Evolutionary conservation across 2,113 vertebrate species (phyloP).

Genomic region (Sarotherodon lohbergeri): DNA sequence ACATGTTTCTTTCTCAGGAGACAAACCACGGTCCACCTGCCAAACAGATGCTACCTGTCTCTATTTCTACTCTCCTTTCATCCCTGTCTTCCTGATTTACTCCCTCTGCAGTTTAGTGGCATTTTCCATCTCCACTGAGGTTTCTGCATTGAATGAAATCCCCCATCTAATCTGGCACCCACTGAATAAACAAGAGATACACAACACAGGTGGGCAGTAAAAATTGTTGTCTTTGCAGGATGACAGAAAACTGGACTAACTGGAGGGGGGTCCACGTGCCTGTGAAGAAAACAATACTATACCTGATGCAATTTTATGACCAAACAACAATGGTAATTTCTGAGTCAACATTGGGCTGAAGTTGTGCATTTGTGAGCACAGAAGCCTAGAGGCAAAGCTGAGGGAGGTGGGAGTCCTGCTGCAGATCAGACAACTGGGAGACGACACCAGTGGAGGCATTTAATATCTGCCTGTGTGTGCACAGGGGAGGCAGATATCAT

Average conservation of each 20-base stretch:
- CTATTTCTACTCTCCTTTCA: background rate
- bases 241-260: background rate
- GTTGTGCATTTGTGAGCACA: background rate
- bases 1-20: background rate
- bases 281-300: background rate
- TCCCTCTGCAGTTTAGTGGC: background rate
- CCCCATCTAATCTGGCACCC: background rate
- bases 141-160: constrained; percentile 7
- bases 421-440: background rate
- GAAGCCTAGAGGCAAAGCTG: background rate
- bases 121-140: background rate
- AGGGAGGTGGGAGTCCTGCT: background rate
- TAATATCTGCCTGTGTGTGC: background rate
- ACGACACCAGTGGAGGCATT: background rate
- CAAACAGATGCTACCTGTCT: background rate
- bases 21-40: background rate
- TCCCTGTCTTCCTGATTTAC: background rate
- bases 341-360: background rate
- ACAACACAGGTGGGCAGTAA: background rate
- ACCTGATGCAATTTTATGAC: background rate
- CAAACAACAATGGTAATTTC: background rate
- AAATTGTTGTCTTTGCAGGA: background rate
- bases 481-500: background rate
- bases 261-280: background rate
- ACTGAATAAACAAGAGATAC: background rate